phyloP scores from a whole-genome alignment of 2,113 vertebrate genomes.

The Lathamus discolor region DNA sequence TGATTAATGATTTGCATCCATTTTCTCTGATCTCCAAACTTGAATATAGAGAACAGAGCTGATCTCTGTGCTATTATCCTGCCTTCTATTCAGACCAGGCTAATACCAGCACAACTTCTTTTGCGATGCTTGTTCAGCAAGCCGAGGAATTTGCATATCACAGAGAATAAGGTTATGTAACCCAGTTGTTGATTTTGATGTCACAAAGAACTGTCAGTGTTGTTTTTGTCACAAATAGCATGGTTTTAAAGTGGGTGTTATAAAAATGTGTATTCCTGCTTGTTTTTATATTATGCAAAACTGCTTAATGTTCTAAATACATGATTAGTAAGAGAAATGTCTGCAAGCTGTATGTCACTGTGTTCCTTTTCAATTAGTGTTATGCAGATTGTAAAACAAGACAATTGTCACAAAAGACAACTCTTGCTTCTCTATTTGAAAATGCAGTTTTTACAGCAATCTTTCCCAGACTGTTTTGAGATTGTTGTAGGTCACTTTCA shows the following conservation, averaged over 20 bases:
- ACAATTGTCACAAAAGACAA: constrained; percentile 1
- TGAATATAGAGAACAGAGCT: constrained; percentile 26
- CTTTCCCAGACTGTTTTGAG: constrained; percentile 8
- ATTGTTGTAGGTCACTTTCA: constrained; percentile 14
- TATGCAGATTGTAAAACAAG: not conserved
- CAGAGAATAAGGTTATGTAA: constrained; percentile 42
- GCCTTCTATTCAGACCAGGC: constrained; percentile 46
- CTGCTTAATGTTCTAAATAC: not conserved
- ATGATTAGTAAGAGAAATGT: not conserved
- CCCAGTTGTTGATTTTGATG: not conserved
- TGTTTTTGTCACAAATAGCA: not conserved
- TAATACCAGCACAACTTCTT: constrained; percentile 55
- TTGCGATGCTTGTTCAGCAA: not conserved
- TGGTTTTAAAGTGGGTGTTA: not conserved
- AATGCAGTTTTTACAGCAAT: constrained; percentile 5
- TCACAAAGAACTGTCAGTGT: not conserved
- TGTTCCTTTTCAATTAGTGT: not conserved
- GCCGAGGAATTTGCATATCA: constrained; percentile 59
- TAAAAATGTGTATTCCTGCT: not conserved
- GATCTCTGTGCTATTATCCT: constrained; percentile 8
- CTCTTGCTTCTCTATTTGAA: not conserved
- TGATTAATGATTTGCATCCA: constrained; percentile 54
- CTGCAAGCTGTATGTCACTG: not conserved
- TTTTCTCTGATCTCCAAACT: constrained; percentile 54
- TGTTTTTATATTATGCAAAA: not conserved